Base-by-base conservation (phyloP, 2,113 vertebrate species). In the Gymnarchus niloticus region DNA sequence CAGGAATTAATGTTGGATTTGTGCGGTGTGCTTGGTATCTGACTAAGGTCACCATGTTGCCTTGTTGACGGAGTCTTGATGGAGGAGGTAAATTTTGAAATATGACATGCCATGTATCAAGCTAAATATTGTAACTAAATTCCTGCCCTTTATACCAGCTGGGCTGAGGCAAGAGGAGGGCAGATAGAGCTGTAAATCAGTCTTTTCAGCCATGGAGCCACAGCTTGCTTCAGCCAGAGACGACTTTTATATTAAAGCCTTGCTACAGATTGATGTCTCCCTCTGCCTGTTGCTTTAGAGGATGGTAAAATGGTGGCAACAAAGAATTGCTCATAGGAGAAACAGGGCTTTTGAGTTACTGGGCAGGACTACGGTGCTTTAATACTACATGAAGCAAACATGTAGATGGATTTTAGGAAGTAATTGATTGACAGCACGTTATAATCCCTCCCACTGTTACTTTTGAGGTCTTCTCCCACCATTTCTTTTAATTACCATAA, bases 161-260 rank as follows among this genome's bases (percentile, higher is more conserved):
- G 44, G 44, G 61, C 87, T 85, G 89, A 87, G 85, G 88, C 88
- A 83, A 83, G 87, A 85, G 77, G 85, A 89, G 86, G 89, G 90
- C 89, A 86, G 86, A 90, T 90, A 90, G 57, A 86, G 6, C 17
- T 90, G 91, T 92, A 91, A 90, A 92, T 86, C 82, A 84, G 73
- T 83, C 85, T 88, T 92, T 92, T 90, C 90, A 92, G 89, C 87
- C 88, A 88, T 90, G 90, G 90, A 90, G 88, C 83, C 90, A 83
- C 89, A 91, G 89, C 88, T 89, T 88, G 87, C 73, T 88, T 88
- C 89, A 91, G 90, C 12, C 6, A 28, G 10, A 82, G 25, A 46
- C 37, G 19, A 51, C 83, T 91, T 91, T 89, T 85, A 85, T 84
- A 61, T 46, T 48, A 83, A 0, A 33, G 87, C 89, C 91, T 91